phyloP scores from a whole-genome alignment of 2,113 vertebrate species.

The Collichthys lucidus region DNA sequence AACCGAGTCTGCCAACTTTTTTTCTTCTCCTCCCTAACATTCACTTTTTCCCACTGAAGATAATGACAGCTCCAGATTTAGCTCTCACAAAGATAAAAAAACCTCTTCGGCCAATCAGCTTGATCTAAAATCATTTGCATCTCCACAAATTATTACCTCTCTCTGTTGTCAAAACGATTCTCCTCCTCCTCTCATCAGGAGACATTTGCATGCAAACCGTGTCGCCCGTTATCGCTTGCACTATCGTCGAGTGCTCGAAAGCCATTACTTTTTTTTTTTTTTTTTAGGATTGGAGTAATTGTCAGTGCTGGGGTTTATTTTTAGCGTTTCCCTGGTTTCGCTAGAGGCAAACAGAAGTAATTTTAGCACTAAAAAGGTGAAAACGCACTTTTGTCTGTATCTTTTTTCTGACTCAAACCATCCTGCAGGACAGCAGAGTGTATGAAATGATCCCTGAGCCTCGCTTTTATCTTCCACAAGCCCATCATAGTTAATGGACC shows the following conservation, averaged over 20 bases:
- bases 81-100: constrained; percentile 33
- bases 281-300: constrained; percentile 3
- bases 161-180: constrained; percentile 16
- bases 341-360: background rate
- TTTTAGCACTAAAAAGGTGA: constrained; percentile 13
- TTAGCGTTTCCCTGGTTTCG: background rate
- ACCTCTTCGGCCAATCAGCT: constrained; percentile 35
- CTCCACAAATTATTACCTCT: constrained; percentile 10
- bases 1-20: background rate
- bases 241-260: background rate
- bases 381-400: background rate
- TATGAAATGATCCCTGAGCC: constrained; percentile 23
- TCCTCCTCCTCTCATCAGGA: background rate
- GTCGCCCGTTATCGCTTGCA: background rate
- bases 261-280: background rate
- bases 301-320: background rate
- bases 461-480: constrained; percentile 38
- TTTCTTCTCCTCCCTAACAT: background rate
- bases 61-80: constrained; percentile 15
- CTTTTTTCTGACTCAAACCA: constrained; percentile 11
- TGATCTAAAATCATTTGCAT: constrained; percentile 39
- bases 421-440: background rate
- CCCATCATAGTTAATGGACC: constrained; percentile 24
- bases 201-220: constrained; percentile 11
- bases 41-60: constrained; percentile 20